These are phyloP conservation scores for Melanaphis sacchari DNA, from an alignment of 1,140 invertebrate genomes.

Conservation along the genomic window DNA sequence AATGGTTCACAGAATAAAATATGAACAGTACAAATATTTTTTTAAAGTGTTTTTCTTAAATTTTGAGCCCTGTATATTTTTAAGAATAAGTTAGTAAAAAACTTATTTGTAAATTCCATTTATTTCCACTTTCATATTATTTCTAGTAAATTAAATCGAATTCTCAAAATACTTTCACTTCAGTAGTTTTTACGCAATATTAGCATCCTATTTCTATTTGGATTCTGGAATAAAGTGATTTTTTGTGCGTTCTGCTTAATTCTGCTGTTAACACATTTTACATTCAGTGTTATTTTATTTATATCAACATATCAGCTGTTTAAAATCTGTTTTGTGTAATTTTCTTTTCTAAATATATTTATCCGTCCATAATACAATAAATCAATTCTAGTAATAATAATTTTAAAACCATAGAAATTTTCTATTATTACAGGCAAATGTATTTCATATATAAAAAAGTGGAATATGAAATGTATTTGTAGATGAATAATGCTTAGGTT, in stretches of 20 bases:
- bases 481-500: too few species aligned
- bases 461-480: too few species aligned
- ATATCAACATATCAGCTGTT: neutral
- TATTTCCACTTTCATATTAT: neutral
- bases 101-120: neutral
- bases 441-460: neutral
- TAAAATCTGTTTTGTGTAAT: neutral
- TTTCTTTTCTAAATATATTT: neutral
- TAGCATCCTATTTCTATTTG: neutral
- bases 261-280: neutral
- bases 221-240: neutral
- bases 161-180: neutral
- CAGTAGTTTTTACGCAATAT: neutral
- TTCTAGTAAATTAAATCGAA: constrained; percentile 8
- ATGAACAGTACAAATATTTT: neutral
- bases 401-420: neutral
- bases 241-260: neutral
- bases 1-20: neutral
- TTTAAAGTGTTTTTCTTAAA: neutral
- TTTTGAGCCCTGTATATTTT: neutral
- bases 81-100: constrained; percentile 4
- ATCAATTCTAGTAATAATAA: too few species aligned
- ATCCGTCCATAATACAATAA: too few species aligned
- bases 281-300: neutral
- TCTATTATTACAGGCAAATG: neutral